A percentile compares a stretch with the other conserved stretches of the same genome.
Evolutionary conservation across 2,888 invertebrate genomes (phyloP).

Genomic region (Amaurobius ferox): DNA sequence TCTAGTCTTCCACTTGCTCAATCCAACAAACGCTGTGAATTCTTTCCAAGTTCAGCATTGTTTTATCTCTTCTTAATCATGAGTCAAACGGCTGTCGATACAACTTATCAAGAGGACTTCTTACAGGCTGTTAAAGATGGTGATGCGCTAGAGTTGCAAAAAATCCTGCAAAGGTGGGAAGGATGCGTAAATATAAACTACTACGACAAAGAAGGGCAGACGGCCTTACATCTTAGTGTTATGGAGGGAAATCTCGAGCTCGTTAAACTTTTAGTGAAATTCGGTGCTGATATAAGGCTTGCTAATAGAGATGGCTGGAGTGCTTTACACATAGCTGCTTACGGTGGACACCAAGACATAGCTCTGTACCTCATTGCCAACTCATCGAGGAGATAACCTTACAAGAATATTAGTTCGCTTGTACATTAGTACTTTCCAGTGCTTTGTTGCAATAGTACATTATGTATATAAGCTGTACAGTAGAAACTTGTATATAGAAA

Average conservation of each 20-base stretch:
- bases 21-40: no score
- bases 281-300: constrained; percentile 78
- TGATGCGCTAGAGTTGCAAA: constrained; percentile 76
- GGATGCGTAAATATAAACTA: constrained; percentile 78
- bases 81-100: constrained; percentile 45
- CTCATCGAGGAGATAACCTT: constrained; percentile 44
- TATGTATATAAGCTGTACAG: constrained; percentile 42
- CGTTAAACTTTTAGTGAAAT: constrained; percentile 78
- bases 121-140: constrained; percentile 77
- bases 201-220: constrained; percentile 78
- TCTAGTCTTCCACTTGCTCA: background rate
- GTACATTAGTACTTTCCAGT: constrained; percentile 6
- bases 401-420: background rate
- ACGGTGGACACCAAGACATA: constrained; percentile 78
- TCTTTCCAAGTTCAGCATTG: no score
- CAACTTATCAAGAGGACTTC: constrained; percentile 76
- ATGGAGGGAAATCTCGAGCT: constrained; percentile 78
- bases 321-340: constrained; percentile 77
- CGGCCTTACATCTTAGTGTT: constrained; percentile 78
- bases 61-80: background rate
- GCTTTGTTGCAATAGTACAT: constrained; percentile 57
- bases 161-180: constrained; percentile 77
- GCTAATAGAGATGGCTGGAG: constrained; percentile 79
- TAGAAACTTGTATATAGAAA: constrained; percentile 14
- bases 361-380: constrained; percentile 76